A percentile compares a stretch with the other conserved stretches of the same genome.
Conservation (phyloP, 2,888 invertebrate genomes). For the Glaucopsyche alexis region DNA sequence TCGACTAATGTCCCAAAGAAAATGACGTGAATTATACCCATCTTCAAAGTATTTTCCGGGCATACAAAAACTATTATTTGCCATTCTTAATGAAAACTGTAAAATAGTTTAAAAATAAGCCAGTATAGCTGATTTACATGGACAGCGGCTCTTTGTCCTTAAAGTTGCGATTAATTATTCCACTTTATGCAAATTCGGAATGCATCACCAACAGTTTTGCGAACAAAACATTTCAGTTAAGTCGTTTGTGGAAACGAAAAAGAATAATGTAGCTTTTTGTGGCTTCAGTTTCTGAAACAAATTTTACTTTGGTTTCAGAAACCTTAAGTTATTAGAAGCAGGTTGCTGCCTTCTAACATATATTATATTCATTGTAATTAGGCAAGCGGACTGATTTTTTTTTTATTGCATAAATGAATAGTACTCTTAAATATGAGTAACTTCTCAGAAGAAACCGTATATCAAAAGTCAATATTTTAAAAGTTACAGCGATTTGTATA, state of each 20-base stretch:
- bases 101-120: slow-evolving; percentile 45
- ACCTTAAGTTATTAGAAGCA: too few species aligned
- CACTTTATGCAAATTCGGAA: slow-evolving; percentile 64
- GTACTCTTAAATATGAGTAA: too few species aligned
- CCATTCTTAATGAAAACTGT: slow-evolving; percentile 33
- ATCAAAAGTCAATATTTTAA: too few species aligned
- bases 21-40: not conserved
- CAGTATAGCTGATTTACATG: slow-evolving; percentile 71
- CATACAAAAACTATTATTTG: not conserved
- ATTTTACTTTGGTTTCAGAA: not conserved
- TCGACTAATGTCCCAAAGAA: too few species aligned
- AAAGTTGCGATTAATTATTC: slow-evolving; percentile 77
- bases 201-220: not conserved
- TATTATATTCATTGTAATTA: too few species aligned
- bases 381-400: too few species aligned
- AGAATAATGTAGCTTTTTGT: not conserved
- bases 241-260: slow-evolving; percentile 10
- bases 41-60: not conserved
- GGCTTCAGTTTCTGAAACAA: not conserved
- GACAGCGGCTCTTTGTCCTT: slow-evolving; percentile 72
- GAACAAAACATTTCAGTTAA: slow-evolving; percentile 11
- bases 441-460: too few species aligned
- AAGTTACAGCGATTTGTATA: too few species aligned
- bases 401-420: too few species aligned
- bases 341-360: too few species aligned